Evolutionary conservation across 2,888 invertebrate genomes (phyloP), one percentile per base, ranked within the genome.

Genomic region (Creontiades dilutus): DNA sequence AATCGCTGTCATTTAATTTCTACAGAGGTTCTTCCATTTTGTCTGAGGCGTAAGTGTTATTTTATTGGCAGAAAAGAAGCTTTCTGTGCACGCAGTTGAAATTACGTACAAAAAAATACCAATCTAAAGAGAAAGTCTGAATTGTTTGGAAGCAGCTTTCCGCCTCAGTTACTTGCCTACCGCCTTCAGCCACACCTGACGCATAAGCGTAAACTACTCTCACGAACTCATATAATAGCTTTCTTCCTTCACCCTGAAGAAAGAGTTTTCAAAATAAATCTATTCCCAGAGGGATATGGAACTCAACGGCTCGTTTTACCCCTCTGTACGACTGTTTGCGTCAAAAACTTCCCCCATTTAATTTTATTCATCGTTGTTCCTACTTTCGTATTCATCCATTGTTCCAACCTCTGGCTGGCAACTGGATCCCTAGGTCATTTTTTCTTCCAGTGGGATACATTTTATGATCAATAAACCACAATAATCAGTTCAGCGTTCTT

Each of bases 91-190:
- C 37, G 2, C 37, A 37, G 3, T 37, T 37, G 37, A 37, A 37
- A 37, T 37, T 37, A 37, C 37, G 7, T 68, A 61, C 61, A 19
- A 68, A 68, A 68, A 68, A 68, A 68, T 68, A 7, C 68, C 68
- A 68, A 23, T 68, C 23, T 23, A 27, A 27, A 47, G 78, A 46
- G 78, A 80, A 80, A 80, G 78, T 80, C 19, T n/a, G 78, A 46
- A 80, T 80, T 80, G 37, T 80, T 80, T 80, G 78, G 78, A 80
- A 80, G 78, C 46, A 46, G 78, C 78, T 80, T 80, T 80, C 37
- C 78, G 78, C 37, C 47, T 80, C 46, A 47, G 47, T 80, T 80
- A 47, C 78, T 68, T 19, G n/a, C 78, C 78, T 28, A 23, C 16
- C 78, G 37, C 78, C 47, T 19, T n/a, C 37, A 37, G 37, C 68